Base-by-base conservation (phyloP, 1,140 invertebrate genomes). In the Parasteatoda tepidariorum region DNA sequence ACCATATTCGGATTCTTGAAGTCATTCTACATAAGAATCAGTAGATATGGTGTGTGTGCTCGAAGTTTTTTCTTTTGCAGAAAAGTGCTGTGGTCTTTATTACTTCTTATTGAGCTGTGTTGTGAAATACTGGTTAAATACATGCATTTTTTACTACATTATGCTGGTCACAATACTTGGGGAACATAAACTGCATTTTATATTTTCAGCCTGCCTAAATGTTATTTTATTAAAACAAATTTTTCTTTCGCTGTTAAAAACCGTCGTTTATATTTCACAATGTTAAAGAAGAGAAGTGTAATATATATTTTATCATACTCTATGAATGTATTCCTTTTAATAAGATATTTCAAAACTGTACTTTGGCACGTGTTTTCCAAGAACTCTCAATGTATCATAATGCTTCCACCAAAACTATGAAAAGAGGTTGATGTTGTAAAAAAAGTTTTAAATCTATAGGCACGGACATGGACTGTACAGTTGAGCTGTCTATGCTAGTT, bases 121-220 rank as follows among this genome's bases (percentile, higher is more conserved):
- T 48, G 41, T 9, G 18, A 48, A 48, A 48, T 48, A 48, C 41
- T 9, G 7, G 18, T 48, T 48, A 9, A 48, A 48, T 9, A 48
- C 41, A 55, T 70, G 38, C 38, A 70, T 70, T 75, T 62, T 34
- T n/a, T n/a, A n/a, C n/a, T n/a, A n/a, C n/a, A n/a, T n/a, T n/a
- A 26, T 62, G 33, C 57, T 75, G 33, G 59, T 31, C 57, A 75
- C 24, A 28, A 4, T 33, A 75, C 73, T 61, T 30, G 28, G 73
- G 71, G 73, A 75, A 75, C 73, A 75, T 41, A 61, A 55, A 75
- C 15, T 75, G 73, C 73, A 75, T 75, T 75, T 75, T 33, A 26
- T 62, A 5, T 28, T 59, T 55, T 67, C 41, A 62, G 73, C 73
- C 73, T 75, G 48, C 22, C 26, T 55, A 73, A 75, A 41, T 41